Percentiles rank a stretch among this genome's conserved stretches.
These are phyloP conservation scores for Pemphigus obesinymphae DNA, from an alignment of 1,140 invertebrate species.

Conservation along the genomic window DNA sequence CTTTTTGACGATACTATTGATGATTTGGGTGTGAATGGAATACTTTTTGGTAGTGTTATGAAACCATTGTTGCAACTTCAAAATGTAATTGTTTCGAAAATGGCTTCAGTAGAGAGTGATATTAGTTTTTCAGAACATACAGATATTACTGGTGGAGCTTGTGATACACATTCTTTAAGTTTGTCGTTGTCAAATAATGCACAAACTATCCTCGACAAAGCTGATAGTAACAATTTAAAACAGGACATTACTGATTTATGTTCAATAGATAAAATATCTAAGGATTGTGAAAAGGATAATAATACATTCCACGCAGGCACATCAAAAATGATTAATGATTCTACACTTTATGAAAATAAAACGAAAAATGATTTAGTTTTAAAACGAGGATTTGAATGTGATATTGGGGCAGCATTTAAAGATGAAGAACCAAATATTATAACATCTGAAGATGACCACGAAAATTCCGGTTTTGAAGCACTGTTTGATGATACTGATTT, in stretches of 20 bases:
- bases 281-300: neutral
- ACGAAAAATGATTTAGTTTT: conserved; percentile 42
- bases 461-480: neutral
- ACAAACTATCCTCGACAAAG: neutral
- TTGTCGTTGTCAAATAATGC: neutral
- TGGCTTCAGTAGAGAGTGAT: conserved; percentile 30
- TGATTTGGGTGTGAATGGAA: conserved; percentile 24
- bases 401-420: conserved; percentile 46
- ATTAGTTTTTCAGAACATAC: conserved; percentile 30
- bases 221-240: neutral
- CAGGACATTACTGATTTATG: neutral
- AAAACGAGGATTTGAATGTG: conserved; percentile 42
- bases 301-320: neutral
- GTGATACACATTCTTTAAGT: neutral
- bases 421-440: conserved; percentile 43
- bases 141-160: neutral
- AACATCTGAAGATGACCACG: conserved; percentile 6
- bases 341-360: neutral
- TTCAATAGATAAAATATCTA: neutral
- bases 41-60: conserved; percentile 21
- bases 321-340: neutral
- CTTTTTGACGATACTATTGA: conserved; percentile 8
- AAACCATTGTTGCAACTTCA: conserved; percentile 27
- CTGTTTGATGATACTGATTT: conserved; percentile 19
- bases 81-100: conserved; percentile 26